Base-by-base conservation (phyloP, 1,140 invertebrate species). In the Musca vetustissima region DNA sequence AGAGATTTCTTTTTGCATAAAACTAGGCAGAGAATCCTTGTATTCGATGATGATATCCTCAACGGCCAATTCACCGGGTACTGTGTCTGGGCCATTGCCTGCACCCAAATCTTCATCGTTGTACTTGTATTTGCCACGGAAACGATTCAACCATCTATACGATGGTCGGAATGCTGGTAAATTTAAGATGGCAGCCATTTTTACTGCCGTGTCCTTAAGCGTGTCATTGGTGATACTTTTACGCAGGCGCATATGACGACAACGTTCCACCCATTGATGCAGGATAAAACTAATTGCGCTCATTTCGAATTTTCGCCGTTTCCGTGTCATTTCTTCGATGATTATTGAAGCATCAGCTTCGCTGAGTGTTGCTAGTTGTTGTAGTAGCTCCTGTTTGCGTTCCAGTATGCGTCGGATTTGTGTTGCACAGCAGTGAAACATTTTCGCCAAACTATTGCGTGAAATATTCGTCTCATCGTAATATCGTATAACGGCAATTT, bases 381-480 rank as follows among this genome's bases (percentile, higher is more conserved):
- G 75, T 24, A 80, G 68, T 13, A 80, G 59, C 2, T 80, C 78
- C 4, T 75, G 72, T 32, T 80, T 80, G 68, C 76, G 76, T 22
- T 80, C 78, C 64, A 80, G 70, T 24, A 80, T 80, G 7, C 78
- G 74, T n/a, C 78, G 75, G 19, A 80, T 80, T 71, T 80, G 78
- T n/a, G 78, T 80, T 19, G 78, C 76, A 32, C 78, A 80, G 69
- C 78, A 80, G 36, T 80, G 78, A 48, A 80, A 80, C 75, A 79
- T 76, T 69, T 80, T 80, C 17, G 78, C 78, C 71, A 80, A 67
- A 17, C 77, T 80, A 25, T 80, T 80, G 0, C 78, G 69, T 1
- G 78, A 80, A 4, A 80, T 75, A 47, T 80, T 80, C 15, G 76
- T 80, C 48, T 78, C 78, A 53, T 80, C 78, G 49, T 80, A 80